A percentile compares a stretch with the other conserved stretches of the same genome.
phyloP scores from a whole-genome alignment of 2,888 invertebrate species.

The Coelopa pilipes region DNA sequence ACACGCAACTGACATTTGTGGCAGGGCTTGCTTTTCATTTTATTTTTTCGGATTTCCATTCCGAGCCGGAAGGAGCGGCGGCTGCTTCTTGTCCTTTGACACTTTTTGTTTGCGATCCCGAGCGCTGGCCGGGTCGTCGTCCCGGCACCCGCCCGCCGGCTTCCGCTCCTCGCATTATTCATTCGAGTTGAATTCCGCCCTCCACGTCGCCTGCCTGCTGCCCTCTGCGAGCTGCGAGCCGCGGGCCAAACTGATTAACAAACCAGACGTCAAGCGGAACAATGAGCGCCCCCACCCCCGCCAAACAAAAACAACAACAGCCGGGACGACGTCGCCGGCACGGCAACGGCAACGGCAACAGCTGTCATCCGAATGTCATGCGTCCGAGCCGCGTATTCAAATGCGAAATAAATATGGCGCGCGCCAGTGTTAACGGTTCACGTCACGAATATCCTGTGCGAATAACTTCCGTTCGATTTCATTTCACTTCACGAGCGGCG shows the following conservation, averaged over 20 bases:
- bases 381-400: conserved; percentile 49
- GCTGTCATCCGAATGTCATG: conserved; percentile 63
- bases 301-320: too few relatives aligned
- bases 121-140: conserved; percentile 34
- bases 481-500: conserved; percentile 35
- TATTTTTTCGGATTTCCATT: conserved; percentile 37
- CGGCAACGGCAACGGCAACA: conserved; percentile 43
- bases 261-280: conserved; percentile 65
- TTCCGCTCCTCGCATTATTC: conserved; percentile 45
- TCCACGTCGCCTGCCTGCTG: too few relatives aligned
- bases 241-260: conserved; percentile 67
- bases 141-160: conserved; percentile 36
- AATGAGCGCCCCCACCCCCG: conserved; percentile 44
- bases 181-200: conserved; percentile 53
- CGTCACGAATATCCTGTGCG: conserved; percentile 45
- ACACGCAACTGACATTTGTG: conserved; percentile 65
- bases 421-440: conserved; percentile 46
- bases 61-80: conserved; percentile 19
- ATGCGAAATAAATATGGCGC: conserved; percentile 49
- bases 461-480: conserved; percentile 53
- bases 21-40: conserved; percentile 55
- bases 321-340: conserved; percentile 45
- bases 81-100: conserved; percentile 26
- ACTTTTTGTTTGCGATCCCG: conserved; percentile 40
- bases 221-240: conserved; percentile 38